Evolutionary conservation across 2,113 vertebrate species (phyloP).

Genomic region (Salvelinus alpinus): DNA sequence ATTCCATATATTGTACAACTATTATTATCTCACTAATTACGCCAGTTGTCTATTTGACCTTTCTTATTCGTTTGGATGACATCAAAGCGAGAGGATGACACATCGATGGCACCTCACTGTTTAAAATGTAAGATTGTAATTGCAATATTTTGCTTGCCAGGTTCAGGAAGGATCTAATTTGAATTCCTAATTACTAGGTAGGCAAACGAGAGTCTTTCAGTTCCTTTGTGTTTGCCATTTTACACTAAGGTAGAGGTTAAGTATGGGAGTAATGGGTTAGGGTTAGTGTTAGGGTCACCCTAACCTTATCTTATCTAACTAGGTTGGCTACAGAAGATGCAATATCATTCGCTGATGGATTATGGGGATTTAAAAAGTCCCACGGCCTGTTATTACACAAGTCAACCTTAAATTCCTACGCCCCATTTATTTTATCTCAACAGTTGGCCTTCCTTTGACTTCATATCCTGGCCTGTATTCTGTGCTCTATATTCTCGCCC

Average conservation of each 20-base stretch:
- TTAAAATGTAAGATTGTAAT: neutral
- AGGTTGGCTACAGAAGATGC: too few species aligned
- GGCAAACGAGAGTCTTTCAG: neutral
- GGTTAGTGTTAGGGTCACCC: too few species aligned
- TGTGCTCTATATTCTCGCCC: neutral
- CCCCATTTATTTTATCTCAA: neutral
- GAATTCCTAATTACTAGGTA: neutral
- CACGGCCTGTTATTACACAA: neutral
- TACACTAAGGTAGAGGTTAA: neutral
- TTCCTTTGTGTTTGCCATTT: neutral
- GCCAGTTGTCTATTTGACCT: neutral
- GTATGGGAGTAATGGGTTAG: neutral
- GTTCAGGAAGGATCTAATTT: neutral
- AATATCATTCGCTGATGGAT: too few species aligned
- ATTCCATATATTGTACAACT: too few species aligned
- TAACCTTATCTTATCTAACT: neutral
- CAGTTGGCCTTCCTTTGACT: neutral
- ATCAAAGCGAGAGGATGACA: neutral
- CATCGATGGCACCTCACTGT: neutral
- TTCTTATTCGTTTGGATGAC: neutral
- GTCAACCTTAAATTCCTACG: neutral
- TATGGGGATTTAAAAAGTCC: constrained; percentile 5
- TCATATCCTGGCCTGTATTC: neutral
- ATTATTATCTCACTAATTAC: too few species aligned
- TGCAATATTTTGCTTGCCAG: neutral